phyloP scores from a whole-genome alignment of 2,888 invertebrate genomes.

The Cyaniris semiargus region DNA sequence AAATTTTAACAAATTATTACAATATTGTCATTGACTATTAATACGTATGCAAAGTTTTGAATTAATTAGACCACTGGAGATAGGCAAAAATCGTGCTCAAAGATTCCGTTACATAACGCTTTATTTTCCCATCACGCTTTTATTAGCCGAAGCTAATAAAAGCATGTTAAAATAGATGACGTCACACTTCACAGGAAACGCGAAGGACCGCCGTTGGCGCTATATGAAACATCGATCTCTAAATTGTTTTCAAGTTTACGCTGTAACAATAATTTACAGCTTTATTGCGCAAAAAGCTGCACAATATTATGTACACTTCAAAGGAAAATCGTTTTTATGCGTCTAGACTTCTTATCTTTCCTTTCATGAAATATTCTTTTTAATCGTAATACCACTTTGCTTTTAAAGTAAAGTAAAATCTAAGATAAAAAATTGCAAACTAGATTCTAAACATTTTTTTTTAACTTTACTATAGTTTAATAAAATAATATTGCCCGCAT shows the following conservation, averaged over 20 bases:
- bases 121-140: too few relatives aligned
- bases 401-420: too few relatives aligned
- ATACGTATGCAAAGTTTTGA: too few relatives aligned
- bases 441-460: not conserved
- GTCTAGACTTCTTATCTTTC: slow-evolving; percentile 27
- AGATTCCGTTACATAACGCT: too few relatives aligned
- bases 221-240: not conserved
- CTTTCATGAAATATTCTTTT: not conserved
- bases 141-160: too few relatives aligned
- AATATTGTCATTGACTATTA: too few relatives aligned
- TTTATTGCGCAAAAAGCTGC: not conserved
- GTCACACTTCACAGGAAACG: not conserved
- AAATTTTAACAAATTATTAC: too few relatives aligned
- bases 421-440: not conserved
- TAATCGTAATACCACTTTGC: not conserved
- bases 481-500: too few relatives aligned
- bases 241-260: not conserved
- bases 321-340: slow-evolving; percentile 33
- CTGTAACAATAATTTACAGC: slow-evolving; percentile 2
- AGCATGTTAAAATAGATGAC: not conserved
- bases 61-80: too few relatives aligned
- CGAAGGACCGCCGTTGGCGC: not conserved
- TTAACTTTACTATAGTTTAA: not conserved
- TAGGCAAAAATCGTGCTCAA: too few relatives aligned
- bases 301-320: slow-evolving; percentile 36